A percentile compares a stretch with the other conserved stretches of the same genome.
Conservation (phyloP, 2,797 vertebrate genomes). For the Hypotaenidia philippensis region DNA sequence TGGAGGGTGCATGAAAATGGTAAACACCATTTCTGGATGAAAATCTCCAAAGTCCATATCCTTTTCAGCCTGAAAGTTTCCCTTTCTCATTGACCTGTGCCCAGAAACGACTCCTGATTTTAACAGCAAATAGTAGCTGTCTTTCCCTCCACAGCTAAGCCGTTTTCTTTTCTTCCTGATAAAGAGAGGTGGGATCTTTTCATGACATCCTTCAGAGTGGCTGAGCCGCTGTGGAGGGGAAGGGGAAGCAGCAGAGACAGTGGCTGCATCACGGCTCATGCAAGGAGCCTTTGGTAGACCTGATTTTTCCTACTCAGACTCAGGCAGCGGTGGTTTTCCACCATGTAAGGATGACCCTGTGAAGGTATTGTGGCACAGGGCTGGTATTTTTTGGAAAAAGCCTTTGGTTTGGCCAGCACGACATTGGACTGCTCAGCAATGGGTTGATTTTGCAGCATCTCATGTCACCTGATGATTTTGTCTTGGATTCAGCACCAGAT, state of each 20-base stretch:
- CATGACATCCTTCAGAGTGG: fast-evolving
- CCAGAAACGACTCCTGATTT: conserved; percentile 64
- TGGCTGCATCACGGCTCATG: fast-evolving
- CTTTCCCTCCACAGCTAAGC: conserved; percentile 10
- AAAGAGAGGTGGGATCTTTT: conserved; percentile 6
- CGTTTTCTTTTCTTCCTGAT: neutral
- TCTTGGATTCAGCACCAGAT: neutral
- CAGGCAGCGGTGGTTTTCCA: neutral
- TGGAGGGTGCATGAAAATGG: fast-evolving
- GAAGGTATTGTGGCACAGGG: fast-evolving
- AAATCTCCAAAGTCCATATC: conserved; percentile 34
- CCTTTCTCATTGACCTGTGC: conserved; percentile 68
- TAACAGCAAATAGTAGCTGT: conserved; percentile 64
- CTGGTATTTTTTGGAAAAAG: neutral
- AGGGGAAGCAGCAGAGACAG: neutral
- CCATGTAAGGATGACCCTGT: fast-evolving
- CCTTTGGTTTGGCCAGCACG: neutral
- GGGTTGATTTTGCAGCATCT: neutral
- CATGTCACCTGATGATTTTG: neutral
- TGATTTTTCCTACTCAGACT: neutral
- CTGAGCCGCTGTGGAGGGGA: fast-evolving
- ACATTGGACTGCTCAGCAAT: fast-evolving
- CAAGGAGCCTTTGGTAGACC: neutral
- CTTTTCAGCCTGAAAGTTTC: conserved; percentile 51
- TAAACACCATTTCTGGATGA: conserved; percentile 40